phyloP scores from a whole-genome alignment of 1,140 invertebrate species.

The Plectrocnemia conspersa region DNA sequence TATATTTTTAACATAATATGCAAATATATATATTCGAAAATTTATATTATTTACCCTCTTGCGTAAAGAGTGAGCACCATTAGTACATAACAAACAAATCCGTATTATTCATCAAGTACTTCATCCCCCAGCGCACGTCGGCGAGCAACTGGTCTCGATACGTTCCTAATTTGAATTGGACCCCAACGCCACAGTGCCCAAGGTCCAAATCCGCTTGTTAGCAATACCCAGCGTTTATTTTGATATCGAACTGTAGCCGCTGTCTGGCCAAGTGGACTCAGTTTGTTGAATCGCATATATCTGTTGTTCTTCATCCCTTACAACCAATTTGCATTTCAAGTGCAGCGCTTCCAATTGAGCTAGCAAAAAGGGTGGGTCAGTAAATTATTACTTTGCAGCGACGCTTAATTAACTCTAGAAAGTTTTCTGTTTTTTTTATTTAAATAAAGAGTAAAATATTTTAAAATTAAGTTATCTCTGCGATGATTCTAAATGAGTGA shows the following conservation, averaged over 20 bases:
- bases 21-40: too few relatives aligned
- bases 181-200: background rate
- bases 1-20: too few relatives aligned
- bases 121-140: background rate
- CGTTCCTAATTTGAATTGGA: too few relatives aligned
- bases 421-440: constrained; percentile 1
- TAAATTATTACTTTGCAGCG: too few relatives aligned
- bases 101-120: constrained; percentile 28
- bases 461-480: too few relatives aligned
- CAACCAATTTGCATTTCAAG: constrained; percentile 16
- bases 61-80: constrained; percentile 11
- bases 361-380: too few relatives aligned
- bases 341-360: constrained; percentile 11
- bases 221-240: too few relatives aligned
- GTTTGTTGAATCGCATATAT: background rate
- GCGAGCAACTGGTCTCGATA: constrained; percentile 4
- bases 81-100: constrained; percentile 29
- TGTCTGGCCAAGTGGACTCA: background rate
- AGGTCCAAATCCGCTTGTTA: too few relatives aligned
- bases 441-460: too few relatives aligned
- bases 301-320: constrained; percentile 11
- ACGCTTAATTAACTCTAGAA: too few relatives aligned
- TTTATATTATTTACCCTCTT: too few relatives aligned
- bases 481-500: constrained; percentile 25
- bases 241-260: background rate